Evolutionary conservation across 2,797 vertebrate genomes (phyloP).

Genomic region (Trachurus trachurus): DNA sequence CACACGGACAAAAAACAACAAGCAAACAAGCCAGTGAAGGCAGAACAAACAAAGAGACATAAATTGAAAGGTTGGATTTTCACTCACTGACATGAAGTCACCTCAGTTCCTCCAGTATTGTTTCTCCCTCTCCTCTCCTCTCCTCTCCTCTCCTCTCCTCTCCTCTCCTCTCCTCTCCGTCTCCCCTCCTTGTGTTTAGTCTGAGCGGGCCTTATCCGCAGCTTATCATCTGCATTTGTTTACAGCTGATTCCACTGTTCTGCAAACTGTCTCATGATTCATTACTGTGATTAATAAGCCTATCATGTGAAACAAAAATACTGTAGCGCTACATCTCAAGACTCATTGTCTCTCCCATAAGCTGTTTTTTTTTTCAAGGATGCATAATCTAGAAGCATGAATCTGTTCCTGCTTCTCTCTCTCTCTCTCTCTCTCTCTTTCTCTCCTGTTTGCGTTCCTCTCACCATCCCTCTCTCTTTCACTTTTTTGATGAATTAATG

Average conservation of each 20-base stretch:
- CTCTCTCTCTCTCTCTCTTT: neutral
- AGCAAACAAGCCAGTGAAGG: conserved; percentile 62
- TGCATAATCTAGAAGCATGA: conserved; percentile 65
- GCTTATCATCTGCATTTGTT: conserved; percentile 76
- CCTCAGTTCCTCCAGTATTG: conserved; percentile 4
- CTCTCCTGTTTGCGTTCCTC: neutral
- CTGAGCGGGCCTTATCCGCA: conserved; percentile 46
- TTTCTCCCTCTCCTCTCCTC: neutral
- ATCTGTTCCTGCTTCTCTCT: conserved; percentile 19
- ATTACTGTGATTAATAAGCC: conserved; percentile 86
- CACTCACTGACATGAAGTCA: conserved; percentile 30
- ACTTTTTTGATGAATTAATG: conserved; percentile 76
- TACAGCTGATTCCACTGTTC: conserved; percentile 70
- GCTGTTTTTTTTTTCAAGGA: conserved; percentile 52
- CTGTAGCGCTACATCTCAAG: conserved; percentile 58
- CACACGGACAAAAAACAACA: conserved; percentile 73
- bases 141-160: too few relatives aligned
- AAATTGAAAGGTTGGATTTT: conserved; percentile 53
- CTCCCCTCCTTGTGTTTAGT: conserved; percentile 14
- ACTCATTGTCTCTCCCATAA: conserved; percentile 73
- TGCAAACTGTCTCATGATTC: conserved; percentile 75
- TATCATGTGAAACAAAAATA: conserved; percentile 80
- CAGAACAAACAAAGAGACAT: conserved; percentile 43
- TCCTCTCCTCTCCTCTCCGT: neutral
- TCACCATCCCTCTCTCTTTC: neutral